Evolutionary conservation across 2,797 vertebrate species (phyloP).

Genomic region (Catostomus latipinnis): DNA sequence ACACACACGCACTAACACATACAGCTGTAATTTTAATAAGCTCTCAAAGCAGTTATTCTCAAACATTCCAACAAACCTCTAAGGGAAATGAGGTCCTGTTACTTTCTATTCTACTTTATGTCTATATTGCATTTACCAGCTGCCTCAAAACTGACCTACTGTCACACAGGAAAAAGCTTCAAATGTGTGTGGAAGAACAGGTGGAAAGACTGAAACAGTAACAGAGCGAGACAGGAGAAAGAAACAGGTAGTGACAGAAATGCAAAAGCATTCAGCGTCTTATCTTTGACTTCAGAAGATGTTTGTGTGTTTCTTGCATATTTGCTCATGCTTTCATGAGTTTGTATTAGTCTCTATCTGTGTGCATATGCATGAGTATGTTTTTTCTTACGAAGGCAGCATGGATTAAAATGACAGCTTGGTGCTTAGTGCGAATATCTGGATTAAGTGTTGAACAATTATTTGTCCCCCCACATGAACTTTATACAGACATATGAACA

Average conservation of each 20-base stretch:
- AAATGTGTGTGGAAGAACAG: constrained; percentile 8
- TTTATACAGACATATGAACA: not conserved
- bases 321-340: constrained; percentile 35
- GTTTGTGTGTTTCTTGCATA: constrained; percentile 35
- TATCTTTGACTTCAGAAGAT: constrained; percentile 28
- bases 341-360: constrained; percentile 38
- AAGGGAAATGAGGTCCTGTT: constrained; percentile 30
- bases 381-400: not conserved
- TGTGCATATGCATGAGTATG: constrained; percentile 37
- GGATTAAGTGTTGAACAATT: constrained; percentile 44
- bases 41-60: constrained; percentile 24
- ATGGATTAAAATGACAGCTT: constrained; percentile 39
- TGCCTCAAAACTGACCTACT: constrained; percentile 33
- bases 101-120: constrained; percentile 14
- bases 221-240: constrained; percentile 2
- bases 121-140: constrained; percentile 25
- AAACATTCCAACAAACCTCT: constrained; percentile 15
- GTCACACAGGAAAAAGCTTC: not conserved
- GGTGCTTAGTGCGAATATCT: constrained; percentile 30
- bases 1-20: not conserved
- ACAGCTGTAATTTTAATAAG: constrained; percentile 22
- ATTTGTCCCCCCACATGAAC: constrained; percentile 4
- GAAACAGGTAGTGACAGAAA: constrained; percentile 8
- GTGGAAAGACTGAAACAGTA: not conserved
- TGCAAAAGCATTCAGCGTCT: constrained; percentile 14